Base-by-base conservation (phyloP, 2,113 vertebrate genomes). In the Potamarius usumacintae region DNA sequence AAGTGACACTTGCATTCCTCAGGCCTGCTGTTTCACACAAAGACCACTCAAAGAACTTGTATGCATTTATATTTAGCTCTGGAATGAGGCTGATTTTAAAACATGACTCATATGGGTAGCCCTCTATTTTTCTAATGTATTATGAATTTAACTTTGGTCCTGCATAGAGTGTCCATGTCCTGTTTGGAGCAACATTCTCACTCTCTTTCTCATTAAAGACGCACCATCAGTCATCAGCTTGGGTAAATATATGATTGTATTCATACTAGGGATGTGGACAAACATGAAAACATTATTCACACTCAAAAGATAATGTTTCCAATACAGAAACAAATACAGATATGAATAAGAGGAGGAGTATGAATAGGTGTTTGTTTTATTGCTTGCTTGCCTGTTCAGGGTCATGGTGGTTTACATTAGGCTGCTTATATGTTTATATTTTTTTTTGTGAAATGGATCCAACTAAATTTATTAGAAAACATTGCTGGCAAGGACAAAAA, bases 71-170 rank as follows among this genome's bases (percentile, higher is more conserved):
- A 82, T 89, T 86, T 83, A 85, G 69, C 78, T 89, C 27, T 69
- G 71, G 72, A 67, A 4, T 30, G 78, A 83, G 17, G 50, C 91
- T 93, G 91, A 93, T 94, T 94, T 92, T 60, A 81, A 27, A 50
- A 63, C 85, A 87, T 89, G 87, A 91, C 93, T 92, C 89, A 71
- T 86, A 88, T 84, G 55, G 67, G 74, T 63, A 63, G 25, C 27
- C 89, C 0, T 42, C 18, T 27, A 84, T 94, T 94, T 91, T 92
- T 87, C 82, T 42, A 62, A 74, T 57, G 63, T 82, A 60, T 30
- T 52, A 48, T 58, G 50, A 20, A 42, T 5, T 89, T 74, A 83
- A 93, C 7, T 30, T 92, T 90, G 87, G 89, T 27, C 10, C 63
- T 60, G 67, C 88, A 55, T 17, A 8, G 69, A 17, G 34, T 62